phyloP scores from a whole-genome alignment of 2,113 vertebrate species.

The Oreochromis niloticus region DNA sequence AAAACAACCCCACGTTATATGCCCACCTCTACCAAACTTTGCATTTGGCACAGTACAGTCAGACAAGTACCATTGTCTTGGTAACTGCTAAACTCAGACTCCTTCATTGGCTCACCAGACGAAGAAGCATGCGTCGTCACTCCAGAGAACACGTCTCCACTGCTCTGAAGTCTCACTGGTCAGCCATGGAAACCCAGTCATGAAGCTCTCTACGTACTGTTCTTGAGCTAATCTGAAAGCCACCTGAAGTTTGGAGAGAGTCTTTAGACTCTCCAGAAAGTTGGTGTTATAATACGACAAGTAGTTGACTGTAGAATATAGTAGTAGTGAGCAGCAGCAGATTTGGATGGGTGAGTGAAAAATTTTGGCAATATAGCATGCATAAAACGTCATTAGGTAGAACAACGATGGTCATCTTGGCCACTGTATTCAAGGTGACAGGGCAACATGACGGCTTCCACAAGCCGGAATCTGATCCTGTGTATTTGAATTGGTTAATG shows the following conservation, averaged over 20 bases:
- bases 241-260: neutral
- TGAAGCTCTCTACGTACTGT: neutral
- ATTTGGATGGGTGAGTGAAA: no score
- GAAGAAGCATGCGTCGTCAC: neutral
- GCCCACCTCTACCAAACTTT: neutral
- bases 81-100: neutral
- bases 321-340: no score
- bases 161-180: neutral
- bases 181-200: neutral
- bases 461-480: neutral
- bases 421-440: neutral
- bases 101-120: neutral
- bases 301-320: neutral
- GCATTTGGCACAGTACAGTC: neutral
- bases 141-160: neutral
- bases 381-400: neutral
- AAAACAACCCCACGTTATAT: neutral
- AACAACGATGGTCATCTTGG: rapidly evolving
- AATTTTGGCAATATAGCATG: neutral
- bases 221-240: neutral
- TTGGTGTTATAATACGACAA: neutral
- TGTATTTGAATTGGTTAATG: neutral
- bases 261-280: neutral
- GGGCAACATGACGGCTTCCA: neutral
- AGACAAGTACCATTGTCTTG: neutral